Evolutionary conservation across 1,140 invertebrate species (phyloP).

Genomic region (Schmidtea mediterranea): DNA sequence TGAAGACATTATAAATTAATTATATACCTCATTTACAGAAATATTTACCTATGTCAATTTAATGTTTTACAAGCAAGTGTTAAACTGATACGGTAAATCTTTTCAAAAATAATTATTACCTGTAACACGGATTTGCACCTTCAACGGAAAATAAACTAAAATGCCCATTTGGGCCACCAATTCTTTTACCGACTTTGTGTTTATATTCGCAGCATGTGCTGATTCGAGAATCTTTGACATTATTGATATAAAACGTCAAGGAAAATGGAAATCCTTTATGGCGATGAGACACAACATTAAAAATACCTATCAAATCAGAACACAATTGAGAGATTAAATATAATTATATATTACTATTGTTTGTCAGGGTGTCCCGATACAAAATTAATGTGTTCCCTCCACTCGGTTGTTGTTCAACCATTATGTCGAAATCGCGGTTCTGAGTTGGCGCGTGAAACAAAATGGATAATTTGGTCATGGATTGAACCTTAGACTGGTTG

Average conservation of each 20-base stretch:
- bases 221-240: conserved; percentile 17
- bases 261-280: conserved; percentile 26
- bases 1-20: no score
- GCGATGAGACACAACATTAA: conserved; percentile 22
- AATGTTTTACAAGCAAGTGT: no score
- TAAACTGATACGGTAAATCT: no score
- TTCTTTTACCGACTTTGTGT: conserved; percentile 16
- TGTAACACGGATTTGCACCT: conserved; percentile 21
- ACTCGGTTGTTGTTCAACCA: conserved; percentile 26
- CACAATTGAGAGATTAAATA: no score
- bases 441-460: conserved; percentile 19
- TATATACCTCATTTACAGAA: no score
- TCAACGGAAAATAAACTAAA: conserved; percentile 17
- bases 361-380: conserved; percentile 6
- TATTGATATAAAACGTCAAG: conserved; percentile 23
- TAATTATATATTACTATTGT: no score
- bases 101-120: no score
- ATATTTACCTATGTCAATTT: no score
- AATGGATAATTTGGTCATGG: conserved; percentile 19
- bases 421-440: conserved; percentile 18
- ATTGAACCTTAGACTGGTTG: conserved; percentile 13
- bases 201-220: conserved; percentile 27
- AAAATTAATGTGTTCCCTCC: conserved; percentile 26
- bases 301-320: conserved; percentile 13
- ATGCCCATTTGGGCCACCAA: conserved; percentile 22